Evolutionary conservation across 2,888 invertebrate species (phyloP), one percentile per base, ranked within the genome.

Genomic region (Punctoribates punctum): DNA sequence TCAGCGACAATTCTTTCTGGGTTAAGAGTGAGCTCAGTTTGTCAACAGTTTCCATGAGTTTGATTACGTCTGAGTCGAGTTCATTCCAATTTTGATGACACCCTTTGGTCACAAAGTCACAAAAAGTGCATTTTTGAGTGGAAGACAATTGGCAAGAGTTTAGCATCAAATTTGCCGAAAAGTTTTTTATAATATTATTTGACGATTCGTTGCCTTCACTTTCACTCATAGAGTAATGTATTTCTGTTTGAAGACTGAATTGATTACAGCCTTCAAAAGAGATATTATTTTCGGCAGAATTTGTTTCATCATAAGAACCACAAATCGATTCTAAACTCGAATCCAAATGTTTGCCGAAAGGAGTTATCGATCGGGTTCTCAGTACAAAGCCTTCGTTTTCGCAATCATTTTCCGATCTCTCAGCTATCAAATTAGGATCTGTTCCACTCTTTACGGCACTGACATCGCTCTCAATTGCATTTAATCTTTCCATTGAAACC

Each of bases 21-120:
- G 38, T n/a, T 5, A 76, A 73, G 9, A 73, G n/a, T 15, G 57
- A n/a, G 25, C 76, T 57, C 29, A 76, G 42, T 38, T 73, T 73
- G 23, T 76, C 62, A 1, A 73, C 76, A n/a, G 73, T 76, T 20
- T 79, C 78, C 73, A 72, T 75, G 9, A 78, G 74, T 48, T 76
- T 74, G 15, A 51, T 23, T 11, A 75, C 78, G 73, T 79, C 79
- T 20, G 60, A 72, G 46, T 79, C 79, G 17, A 78, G 72, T 38
- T 77, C 75, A 34, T 75, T 54, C 79, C 79, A 79, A 23, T 72
- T 67, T 13, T 70, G 34, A 17, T 77, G 76, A 15, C 73, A 60
- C 1, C 77, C 78, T 25, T 76, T 76, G 17, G 38, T 46, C 1
- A 79, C 73, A 74, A 75, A 78, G 23, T 79, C 77, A 60, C 79